Conservation (phyloP, 2,888 invertebrate species). For the Ditylenchus weischeri region DNA sequence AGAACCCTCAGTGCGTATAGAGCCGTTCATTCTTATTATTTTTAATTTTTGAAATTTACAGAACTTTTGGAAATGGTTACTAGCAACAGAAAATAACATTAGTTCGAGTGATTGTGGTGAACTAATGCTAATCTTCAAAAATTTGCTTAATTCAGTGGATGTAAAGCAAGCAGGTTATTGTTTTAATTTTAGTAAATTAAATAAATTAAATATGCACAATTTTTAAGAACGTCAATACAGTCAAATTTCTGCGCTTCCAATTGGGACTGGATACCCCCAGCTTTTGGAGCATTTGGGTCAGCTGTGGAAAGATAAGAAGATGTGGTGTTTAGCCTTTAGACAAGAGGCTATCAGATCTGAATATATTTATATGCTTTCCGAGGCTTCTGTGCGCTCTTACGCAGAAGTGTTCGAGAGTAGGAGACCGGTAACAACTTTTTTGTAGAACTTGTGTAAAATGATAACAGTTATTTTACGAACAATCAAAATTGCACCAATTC, state of each 20-base stretch:
- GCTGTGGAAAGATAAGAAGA: background rate
- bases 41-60: background rate
- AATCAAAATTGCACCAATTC: too few species aligned
- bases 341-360: background rate
- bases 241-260: too few species aligned
- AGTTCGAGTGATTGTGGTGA: background rate
- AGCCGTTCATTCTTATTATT: too few species aligned
- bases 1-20: too few species aligned
- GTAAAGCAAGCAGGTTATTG: too few species aligned
- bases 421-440: background rate
- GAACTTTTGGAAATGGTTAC: constrained; percentile 7
- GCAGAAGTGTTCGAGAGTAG: background rate
- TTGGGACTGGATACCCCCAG: too few species aligned
- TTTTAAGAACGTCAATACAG: too few species aligned
- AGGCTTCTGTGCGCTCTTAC: constrained; percentile 6
- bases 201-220: too few species aligned
- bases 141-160: background rate
- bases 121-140: constrained; percentile 1
- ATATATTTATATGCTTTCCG: constrained; percentile 4
- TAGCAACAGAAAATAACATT: background rate
- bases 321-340: constrained; percentile 3
- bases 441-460: too few species aligned
- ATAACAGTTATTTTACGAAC: too few species aligned
- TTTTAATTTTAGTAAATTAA: too few species aligned
- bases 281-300: background rate